Percentiles rank a stretch among this genome's conserved stretches.
Conservation (phyloP, 2,888 invertebrate genomes). For the Drosophila macrospina region DNA sequence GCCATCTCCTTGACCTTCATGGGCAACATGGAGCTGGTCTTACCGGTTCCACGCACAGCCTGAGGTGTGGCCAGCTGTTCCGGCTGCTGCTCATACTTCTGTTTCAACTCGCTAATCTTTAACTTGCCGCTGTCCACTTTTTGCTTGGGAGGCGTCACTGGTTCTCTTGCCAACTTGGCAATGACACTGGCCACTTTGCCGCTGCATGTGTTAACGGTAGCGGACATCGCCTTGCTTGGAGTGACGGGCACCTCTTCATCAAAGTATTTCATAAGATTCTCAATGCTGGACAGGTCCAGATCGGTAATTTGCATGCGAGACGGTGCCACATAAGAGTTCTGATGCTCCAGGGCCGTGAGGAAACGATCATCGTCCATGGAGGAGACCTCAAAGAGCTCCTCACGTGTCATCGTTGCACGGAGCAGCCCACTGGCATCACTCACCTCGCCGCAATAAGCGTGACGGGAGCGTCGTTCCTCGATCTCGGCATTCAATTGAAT, state of each 20-base stretch:
- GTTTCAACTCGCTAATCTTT: slow-evolving; percentile 72
- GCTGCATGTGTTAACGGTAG: slow-evolving; percentile 2
- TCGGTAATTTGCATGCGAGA: slow-evolving; percentile 59
- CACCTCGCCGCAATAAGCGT: slow-evolving; percentile 32
- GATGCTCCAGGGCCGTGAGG: slow-evolving; percentile 65
- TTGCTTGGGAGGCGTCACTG: slow-evolving; percentile 26
- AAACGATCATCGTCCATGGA: slow-evolving; percentile 77
- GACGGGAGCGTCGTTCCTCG: slow-evolving; percentile 60
- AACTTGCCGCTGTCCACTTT: slow-evolving; percentile 32
- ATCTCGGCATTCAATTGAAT: slow-evolving; percentile 78
- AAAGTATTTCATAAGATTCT: slow-evolving; percentile 80
- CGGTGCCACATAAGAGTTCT: slow-evolving; percentile 58
- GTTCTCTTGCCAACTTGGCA: slow-evolving; percentile 55
- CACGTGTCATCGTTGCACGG: slow-evolving; percentile 73
- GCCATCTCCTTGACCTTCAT: slow-evolving; percentile 82
- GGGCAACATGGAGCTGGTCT: slow-evolving; percentile 34
- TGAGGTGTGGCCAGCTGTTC: slow-evolving; percentile 30
- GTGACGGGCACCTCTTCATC: slow-evolving; percentile 77
- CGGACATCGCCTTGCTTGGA: slow-evolving; percentile 37
- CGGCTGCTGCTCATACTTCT: slow-evolving; percentile 69
- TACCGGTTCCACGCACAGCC: slow-evolving; percentile 28
- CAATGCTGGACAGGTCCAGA: slow-evolving; percentile 74
- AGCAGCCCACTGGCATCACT: slow-evolving; percentile 52
- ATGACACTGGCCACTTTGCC: slow-evolving; percentile 74
- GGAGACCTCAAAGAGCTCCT: slow-evolving; percentile 80